Percentiles rank a stretch among this genome's conserved stretches.
These are phyloP conservation scores for Drepana arcuata DNA, from an alignment of 1,140 invertebrate genomes.

Conservation along the genomic window DNA sequence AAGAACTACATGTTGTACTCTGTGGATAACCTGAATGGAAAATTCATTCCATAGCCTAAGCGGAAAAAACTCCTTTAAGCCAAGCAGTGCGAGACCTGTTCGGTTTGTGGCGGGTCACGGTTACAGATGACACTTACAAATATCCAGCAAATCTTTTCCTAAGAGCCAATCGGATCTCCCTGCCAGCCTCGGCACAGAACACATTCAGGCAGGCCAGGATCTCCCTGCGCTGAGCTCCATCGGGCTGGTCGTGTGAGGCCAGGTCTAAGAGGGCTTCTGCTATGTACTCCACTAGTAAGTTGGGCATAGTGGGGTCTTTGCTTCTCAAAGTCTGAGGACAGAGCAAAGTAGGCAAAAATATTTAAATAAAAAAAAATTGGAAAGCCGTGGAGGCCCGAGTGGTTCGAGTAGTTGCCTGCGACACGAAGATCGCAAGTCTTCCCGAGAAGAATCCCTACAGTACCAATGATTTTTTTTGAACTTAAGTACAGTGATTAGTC, in stretches of 20 bases:
- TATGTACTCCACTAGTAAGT: constrained; percentile 28
- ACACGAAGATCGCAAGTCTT: too few relatives aligned
- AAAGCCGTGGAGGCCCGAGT: too few relatives aligned
- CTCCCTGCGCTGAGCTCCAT: constrained; percentile 24
- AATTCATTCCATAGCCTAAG: too few relatives aligned
- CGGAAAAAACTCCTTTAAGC: too few relatives aligned
- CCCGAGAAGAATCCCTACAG: too few relatives aligned
- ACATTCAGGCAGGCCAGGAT: constrained; percentile 37
- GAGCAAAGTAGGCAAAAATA: background rate
- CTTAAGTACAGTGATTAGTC: background rate
- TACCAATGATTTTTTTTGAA: background rate
- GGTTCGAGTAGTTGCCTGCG: too few relatives aligned
- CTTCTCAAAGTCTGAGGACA: constrained; percentile 26
- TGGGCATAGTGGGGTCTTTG: constrained; percentile 28
- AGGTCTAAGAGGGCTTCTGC: constrained; percentile 35
- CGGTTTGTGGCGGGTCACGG: too few relatives aligned
- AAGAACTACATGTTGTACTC: too few relatives aligned
- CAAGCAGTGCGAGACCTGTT: too few relatives aligned
- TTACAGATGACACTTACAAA: too few relatives aligned
- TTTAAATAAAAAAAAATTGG: background rate
- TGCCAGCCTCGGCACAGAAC: constrained; percentile 27
- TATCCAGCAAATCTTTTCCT: constrained; percentile 26
- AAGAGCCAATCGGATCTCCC: constrained; percentile 29
- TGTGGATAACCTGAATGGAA: too few relatives aligned
- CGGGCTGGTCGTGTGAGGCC: constrained; percentile 19